Percentiles rank a stretch among this genome's conserved stretches.
Evolutionary conservation across 2,797 vertebrate species (phyloP).

Genomic region (Cyclopterus lumpus): DNA sequence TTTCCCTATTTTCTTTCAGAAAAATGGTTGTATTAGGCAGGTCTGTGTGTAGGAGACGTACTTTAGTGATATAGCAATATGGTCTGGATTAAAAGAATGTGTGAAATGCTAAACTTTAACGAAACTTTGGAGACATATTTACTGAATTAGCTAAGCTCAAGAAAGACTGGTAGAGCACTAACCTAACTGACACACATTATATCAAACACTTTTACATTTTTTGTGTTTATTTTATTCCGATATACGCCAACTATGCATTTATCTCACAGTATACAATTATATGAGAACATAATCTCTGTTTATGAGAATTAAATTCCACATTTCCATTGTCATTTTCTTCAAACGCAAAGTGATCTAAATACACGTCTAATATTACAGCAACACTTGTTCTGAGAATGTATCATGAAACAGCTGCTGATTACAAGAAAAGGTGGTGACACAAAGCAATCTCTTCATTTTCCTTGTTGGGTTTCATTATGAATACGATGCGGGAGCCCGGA

Average conservation of each 20-base stretch:
- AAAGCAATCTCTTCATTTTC: conserved; percentile 29
- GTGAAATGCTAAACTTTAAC: background rate
- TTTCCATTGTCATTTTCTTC: background rate
- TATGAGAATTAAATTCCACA: conserved; percentile 35
- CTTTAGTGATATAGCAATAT: background rate
- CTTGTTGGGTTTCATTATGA: conserved; percentile 14
- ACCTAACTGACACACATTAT: background rate
- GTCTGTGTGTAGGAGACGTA: background rate
- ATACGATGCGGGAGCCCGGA: background rate
- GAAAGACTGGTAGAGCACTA: background rate
- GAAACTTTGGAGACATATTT: background rate
- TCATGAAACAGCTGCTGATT: conserved; percentile 33
- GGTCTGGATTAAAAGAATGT: conserved; percentile 8
- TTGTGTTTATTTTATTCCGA: background rate
- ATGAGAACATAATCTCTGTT: conserved; percentile 5
- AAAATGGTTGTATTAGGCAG: background rate
- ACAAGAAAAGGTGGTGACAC: conserved; percentile 22
- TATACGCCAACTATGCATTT: background rate
- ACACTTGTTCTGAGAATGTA: background rate
- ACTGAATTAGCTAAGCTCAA: background rate
- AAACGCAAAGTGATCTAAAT: background rate
- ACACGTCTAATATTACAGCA: background rate
- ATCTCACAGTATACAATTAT: background rate
- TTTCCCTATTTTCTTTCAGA: background rate
- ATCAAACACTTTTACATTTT: conserved; percentile 7